Conservation (phyloP, 2,113 vertebrate genomes). For the Eubucco bourcierii region DNA sequence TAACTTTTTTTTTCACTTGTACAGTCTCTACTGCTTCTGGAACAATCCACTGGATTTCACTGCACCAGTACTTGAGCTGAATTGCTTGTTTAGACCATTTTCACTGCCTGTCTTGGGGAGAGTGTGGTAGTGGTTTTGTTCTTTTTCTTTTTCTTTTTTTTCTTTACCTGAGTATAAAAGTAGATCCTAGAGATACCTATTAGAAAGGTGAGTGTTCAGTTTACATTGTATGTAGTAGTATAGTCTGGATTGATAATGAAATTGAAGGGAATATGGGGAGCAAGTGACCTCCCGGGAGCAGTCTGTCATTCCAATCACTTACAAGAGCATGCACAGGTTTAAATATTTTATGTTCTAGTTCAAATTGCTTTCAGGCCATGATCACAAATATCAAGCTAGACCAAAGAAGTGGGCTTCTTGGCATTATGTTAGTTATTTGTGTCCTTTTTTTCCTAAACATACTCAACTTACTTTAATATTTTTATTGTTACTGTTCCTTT, state of each 20-base stretch:
- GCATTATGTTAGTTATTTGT: background rate
- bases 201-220: background rate
- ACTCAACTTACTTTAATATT: background rate
- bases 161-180: background rate
- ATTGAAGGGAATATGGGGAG: background rate
- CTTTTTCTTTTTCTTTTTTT: background rate
- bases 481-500: slow-evolving; percentile 9
- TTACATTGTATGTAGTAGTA: background rate
- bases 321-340: background rate
- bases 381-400: background rate
- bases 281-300: too few species aligned
- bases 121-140: too few species aligned
- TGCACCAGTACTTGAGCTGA: background rate
- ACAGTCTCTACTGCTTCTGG: background rate
- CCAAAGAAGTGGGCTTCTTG: background rate
- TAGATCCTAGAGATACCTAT: background rate
- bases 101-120: background rate
- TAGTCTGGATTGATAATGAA: background rate
- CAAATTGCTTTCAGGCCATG: background rate
- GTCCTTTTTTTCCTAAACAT: background rate
- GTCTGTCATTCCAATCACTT: background rate
- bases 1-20: background rate
- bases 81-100: background rate
- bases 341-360: background rate
- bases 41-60: background rate